Base-by-base conservation (phyloP, 2,888 invertebrate species). In the Nasonovia ribisnigri region DNA sequence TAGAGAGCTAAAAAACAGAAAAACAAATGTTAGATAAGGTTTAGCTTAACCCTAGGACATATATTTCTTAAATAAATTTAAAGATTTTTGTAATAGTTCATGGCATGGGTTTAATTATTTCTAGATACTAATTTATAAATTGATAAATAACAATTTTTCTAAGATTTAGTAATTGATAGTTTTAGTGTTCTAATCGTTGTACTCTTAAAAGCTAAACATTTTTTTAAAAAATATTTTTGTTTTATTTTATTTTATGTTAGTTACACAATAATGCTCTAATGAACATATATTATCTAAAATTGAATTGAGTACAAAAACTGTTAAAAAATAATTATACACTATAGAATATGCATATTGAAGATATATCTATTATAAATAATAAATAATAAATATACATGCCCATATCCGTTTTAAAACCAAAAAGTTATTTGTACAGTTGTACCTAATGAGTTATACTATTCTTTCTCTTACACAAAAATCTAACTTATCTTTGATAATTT, bases 1-100 rank as follows among this genome's bases (percentile, higher is more conserved):
- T 13, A 92, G 24, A 67, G 26, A 26, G 67, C 92, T 87, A 46
- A 92, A 92, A 46, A 87, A 87, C 42, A 60, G 36, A 87, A 46
- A 57, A n/a, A 60, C 20, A 60, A 48, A 60, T 91, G 8, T 88
- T 36, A 54, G 42, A 67, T 13, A n/a, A 67, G n/a, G n/a, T 67
- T 67, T 67, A 67, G 67, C 4, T 67, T n/a, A 67, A 67, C n/a
- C n/a, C n/a, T 67, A n/a, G 4, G 0, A 13, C 4, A 67, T 5
- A n/a, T 13, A n/a, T 67, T 67, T 67, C 51, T 51, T 51, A n/a
- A 67, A 13, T n/a, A 67, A n/a, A 67, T 67, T 67, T n/a, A 67
- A 67, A 67, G 11, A 1, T n/a, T 67, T 67, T 67, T n/a, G n/a
- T 13, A 13, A 67, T 67, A n/a, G 4, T 67, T 13, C 4, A 67